These are phyloP conservation scores for Chloroceryle inda DNA, from an alignment of 2,797 vertebrate species.

Conservation along the genomic window DNA sequence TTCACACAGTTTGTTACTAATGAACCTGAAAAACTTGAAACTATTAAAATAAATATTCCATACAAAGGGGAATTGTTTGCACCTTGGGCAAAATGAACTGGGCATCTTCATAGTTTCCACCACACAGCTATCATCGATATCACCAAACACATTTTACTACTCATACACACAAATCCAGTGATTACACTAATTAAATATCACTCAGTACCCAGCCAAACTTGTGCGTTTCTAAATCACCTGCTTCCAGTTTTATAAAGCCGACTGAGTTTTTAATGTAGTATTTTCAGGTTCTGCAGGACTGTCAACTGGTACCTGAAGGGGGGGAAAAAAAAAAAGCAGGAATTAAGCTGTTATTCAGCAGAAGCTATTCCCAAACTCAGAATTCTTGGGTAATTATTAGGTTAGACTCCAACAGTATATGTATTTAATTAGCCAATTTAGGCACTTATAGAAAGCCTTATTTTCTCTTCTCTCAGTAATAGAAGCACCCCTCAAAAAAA, in stretches of 20 bases:
- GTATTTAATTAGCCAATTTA: not conserved
- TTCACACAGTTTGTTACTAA: not conserved
- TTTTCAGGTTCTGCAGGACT: constrained; percentile 74
- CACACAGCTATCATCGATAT: not conserved
- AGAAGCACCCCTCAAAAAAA: not conserved
- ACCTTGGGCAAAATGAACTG: not conserved
- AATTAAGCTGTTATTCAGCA: not conserved
- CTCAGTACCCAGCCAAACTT: not conserved
- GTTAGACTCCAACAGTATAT: not conserved
- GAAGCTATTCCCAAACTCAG: not conserved
- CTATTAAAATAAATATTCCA: constrained; percentile 19
- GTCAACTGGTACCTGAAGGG: constrained; percentile 75
- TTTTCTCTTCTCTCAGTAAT: not conserved
- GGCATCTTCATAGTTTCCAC: constrained; percentile 17
- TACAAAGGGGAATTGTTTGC: constrained; percentile 20
- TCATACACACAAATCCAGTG: constrained; percentile 26
- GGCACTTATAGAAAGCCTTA: not conserved
- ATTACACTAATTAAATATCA: not conserved
- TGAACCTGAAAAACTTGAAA: not conserved
- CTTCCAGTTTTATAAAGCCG: constrained; percentile 57
- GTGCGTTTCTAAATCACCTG: not conserved
- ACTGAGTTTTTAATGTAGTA: constrained; percentile 52
- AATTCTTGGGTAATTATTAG: not conserved
- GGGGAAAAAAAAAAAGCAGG: not conserved
- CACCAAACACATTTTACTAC: not conserved